Evolutionary conservation across 2,888 invertebrate species (phyloP).

Genomic region (Caradrina clavipalpis): DNA sequence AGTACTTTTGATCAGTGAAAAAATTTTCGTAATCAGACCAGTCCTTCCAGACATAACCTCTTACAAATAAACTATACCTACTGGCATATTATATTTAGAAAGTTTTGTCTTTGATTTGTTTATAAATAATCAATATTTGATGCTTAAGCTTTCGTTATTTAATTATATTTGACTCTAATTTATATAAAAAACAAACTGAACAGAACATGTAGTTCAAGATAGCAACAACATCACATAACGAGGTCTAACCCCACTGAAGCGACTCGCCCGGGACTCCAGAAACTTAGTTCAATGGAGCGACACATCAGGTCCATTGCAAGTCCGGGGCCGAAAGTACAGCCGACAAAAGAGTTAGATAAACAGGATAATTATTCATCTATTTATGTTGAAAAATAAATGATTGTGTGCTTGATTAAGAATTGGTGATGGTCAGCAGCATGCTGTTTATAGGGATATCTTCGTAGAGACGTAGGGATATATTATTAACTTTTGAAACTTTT

Average conservation of each 20-base stretch:
- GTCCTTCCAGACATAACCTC: too few species aligned
- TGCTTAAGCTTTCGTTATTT: too few species aligned
- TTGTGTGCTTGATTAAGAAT: conserved; percentile 88
- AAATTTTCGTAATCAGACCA: too few species aligned
- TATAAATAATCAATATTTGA: too few species aligned
- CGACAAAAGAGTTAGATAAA: background rate
- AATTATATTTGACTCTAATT: too few species aligned
- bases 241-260: conserved; percentile 21
- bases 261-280: conserved; percentile 44
- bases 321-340: conserved; percentile 30
- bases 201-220: background rate
- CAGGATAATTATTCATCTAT: background rate
- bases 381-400: background rate
- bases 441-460: conserved; percentile 98
- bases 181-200: background rate
- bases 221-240: conserved; percentile 15
- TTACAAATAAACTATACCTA: too few species aligned
- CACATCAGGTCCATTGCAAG: conserved; percentile 34
- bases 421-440: conserved; percentile 94
- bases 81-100: too few species aligned
- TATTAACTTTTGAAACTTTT: too few species aligned
- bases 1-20: too few species aligned
- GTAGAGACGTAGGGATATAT: conserved; percentile 96
- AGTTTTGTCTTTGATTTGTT: too few species aligned
- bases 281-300: conserved; percentile 47